Evolutionary conservation across 2,888 invertebrate genomes (phyloP), one percentile per base, ranked within the genome.

Genomic region (Coecobrya sp.): DNA sequence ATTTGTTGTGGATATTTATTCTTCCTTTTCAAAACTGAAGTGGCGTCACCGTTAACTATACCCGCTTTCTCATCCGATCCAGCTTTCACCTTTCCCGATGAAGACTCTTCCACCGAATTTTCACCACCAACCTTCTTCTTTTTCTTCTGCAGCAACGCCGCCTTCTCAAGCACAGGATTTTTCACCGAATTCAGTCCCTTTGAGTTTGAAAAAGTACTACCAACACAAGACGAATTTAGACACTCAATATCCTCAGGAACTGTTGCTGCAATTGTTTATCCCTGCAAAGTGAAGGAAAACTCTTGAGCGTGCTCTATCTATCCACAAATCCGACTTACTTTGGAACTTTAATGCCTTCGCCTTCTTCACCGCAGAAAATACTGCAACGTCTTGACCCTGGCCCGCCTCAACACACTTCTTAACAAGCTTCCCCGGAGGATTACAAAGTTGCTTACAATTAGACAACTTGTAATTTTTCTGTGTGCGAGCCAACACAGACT

Each of bases 401-500:
- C 25, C 49, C 25, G 42, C 45, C 3, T 11, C 10, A 73, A 19
- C 36, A 42, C 42, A 62, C 81, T 70, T 52, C 84, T 59, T 49
- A 11, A 25, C 84, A 65, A 62, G 42, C 68, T 52, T 49, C 30
- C 86, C 86, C 42, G 76, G 55, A 25, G 87, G 65, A 1, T 49
- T 65, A 42, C 52, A 5, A 19, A 76, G 62, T 79, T 85, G 55
- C 65, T 90, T 85, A 10, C 19, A 55, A 70, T 55, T 82, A 22
- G 68, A 84, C 25, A 93, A 92, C 25, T 90, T 90, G 89, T 87
- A 94, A 52, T 93, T 93, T 87, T 92, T 93, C 86, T 94, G 94
- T 88, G 94, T 94, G 92, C 93, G 91, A 87, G 94, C 92, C 90
- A 95, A 89, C 55, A 94, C 91, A 55, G 94, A 93, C 93, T 94